Evolutionary conservation across 2,797 vertebrate genomes (phyloP).

Genomic region (Oophaga sylvatica): DNA sequence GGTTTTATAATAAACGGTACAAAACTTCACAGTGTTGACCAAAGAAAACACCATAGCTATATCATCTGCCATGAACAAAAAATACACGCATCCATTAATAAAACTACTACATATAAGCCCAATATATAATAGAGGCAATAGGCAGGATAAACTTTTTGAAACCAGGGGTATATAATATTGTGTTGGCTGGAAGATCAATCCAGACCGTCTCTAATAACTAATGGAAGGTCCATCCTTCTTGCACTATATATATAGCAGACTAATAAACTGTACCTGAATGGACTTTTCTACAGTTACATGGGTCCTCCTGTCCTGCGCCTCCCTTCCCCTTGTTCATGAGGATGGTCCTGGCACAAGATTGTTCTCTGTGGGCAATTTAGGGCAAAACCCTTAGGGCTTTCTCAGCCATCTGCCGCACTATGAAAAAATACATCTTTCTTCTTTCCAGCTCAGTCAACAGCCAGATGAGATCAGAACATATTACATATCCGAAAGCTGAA

Average conservation of each 20-base stretch:
- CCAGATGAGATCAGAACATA: conserved; percentile 21
- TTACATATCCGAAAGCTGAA: background rate
- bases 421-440: conserved; percentile 39
- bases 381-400: conserved; percentile 15
- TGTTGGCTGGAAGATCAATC: background rate
- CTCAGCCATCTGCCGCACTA: conserved; percentile 42
- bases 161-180: background rate
- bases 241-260: too few species aligned
- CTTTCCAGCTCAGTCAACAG: conserved; percentile 39
- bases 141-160: too few species aligned
- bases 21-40: too few species aligned
- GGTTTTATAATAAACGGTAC: too few species aligned
- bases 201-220: background rate
- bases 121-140: too few species aligned
- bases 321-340: background rate
- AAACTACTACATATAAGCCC: too few species aligned
- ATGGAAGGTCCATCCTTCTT: background rate
- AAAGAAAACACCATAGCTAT: too few species aligned
- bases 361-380: background rate
- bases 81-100: too few species aligned
- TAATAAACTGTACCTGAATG: background rate
- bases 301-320: background rate
- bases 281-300: background rate
- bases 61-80: too few species aligned
- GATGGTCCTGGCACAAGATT: background rate